Conservation (phyloP, 2,888 invertebrate species). For the Psylliodes chrysocephalus region DNA sequence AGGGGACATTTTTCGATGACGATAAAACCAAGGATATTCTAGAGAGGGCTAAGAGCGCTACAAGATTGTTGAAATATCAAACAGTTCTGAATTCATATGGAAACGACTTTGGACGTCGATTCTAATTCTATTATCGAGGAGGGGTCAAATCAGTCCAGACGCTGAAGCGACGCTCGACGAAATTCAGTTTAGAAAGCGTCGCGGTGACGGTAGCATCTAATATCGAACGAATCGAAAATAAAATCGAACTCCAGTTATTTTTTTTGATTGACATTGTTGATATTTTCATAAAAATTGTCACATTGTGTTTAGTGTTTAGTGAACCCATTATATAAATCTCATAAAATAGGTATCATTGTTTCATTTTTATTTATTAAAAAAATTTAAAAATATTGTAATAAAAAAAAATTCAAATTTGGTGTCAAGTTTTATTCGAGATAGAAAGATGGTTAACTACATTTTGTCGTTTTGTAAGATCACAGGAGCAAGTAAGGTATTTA, state of each 20-base stretch:
- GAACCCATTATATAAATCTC: conserved; percentile 26
- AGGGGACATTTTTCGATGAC: conserved; percentile 62
- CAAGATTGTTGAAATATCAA: conserved; percentile 57
- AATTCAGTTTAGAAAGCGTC: conserved; percentile 44
- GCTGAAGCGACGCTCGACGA: conserved; percentile 42
- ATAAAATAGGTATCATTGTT: conserved; percentile 28
- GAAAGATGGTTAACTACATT: conserved; percentile 62
- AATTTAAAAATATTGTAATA: conserved; percentile 36
- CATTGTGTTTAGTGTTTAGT: conserved; percentile 29
- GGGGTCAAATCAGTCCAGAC: conserved; percentile 28
- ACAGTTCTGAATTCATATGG: conserved; percentile 51
- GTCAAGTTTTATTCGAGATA: conserved; percentile 31
- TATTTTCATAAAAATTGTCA: conserved; percentile 29
- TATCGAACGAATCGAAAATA: conserved; percentile 45
- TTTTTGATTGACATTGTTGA: conserved; percentile 35
- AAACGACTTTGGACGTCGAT: conserved; percentile 53
- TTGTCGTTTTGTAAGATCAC: conserved; percentile 81
- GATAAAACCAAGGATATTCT: conserved; percentile 60
- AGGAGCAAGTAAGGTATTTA: conserved; percentile 81
- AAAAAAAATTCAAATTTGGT: conserved; percentile 38
- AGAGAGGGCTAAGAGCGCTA: conserved; percentile 58
- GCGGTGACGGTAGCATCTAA: conserved; percentile 47
- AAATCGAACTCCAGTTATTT: conserved; percentile 42
- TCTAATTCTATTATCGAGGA: conserved; percentile 47
- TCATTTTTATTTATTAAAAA: conserved; percentile 23